phyloP scores from a whole-genome alignment of 1,140 invertebrate species.

The Pseudachorutes palmiensis region DNA sequence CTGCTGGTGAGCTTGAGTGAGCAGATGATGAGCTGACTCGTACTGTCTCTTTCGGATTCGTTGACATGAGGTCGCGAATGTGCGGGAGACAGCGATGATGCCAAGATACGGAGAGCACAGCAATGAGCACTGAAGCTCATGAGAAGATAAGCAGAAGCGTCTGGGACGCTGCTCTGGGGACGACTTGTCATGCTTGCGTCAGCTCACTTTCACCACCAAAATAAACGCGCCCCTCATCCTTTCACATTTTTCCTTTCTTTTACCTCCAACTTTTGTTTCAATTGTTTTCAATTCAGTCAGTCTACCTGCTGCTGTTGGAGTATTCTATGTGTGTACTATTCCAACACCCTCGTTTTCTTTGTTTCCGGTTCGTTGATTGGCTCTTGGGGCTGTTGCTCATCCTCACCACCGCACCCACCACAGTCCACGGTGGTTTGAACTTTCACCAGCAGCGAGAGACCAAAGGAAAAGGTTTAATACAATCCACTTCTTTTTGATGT shows the following conservation, averaged over 20 bases:
- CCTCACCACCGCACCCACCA: too few relatives aligned
- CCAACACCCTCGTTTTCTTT: not conserved
- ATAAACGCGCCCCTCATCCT: too few relatives aligned
- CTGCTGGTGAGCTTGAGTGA: not conserved
- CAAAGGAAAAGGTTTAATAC: not conserved
- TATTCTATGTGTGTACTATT: too few relatives aligned
- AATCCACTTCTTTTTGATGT: too few relatives aligned
- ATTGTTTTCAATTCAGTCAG: not conserved
- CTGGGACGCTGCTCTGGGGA: not conserved
- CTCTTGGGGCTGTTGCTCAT: not conserved
- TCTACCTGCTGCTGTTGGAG: not conserved
- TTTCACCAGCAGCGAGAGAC: too few relatives aligned
- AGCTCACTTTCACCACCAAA: not conserved
- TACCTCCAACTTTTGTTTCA: not conserved
- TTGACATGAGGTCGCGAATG: not conserved
- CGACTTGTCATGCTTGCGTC: not conserved
- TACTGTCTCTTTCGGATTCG: not conserved
- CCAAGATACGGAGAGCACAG: not conserved
- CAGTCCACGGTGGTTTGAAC: too few relatives aligned
- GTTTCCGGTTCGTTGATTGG: not conserved
- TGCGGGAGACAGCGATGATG: not conserved
- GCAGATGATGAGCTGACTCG: not conserved
- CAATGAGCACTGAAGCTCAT: not conserved
- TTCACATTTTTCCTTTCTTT: not conserved
- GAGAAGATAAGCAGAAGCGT: not conserved